These are phyloP conservation scores for Chaetops frenatus DNA, from an alignment of 2,113 vertebrate genomes.

Conservation along the genomic window DNA sequence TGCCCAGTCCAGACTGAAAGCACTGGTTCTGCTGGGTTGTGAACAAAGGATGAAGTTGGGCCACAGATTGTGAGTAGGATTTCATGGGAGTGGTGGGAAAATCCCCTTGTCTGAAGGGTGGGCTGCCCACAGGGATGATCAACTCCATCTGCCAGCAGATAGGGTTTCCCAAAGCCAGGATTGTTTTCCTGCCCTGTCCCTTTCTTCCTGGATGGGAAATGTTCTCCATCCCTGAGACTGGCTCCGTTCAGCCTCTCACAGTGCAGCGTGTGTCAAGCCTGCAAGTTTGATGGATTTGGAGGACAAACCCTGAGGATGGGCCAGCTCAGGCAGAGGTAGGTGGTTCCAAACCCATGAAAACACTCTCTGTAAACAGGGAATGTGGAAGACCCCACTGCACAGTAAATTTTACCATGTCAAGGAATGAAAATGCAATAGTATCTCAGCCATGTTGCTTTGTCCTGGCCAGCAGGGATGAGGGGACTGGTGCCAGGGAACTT, in stretches of 20 bases:
- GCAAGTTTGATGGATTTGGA: not conserved
- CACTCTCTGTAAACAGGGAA: not conserved
- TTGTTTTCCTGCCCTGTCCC: not conserved
- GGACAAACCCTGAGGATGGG: not conserved
- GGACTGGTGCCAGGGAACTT: not conserved
- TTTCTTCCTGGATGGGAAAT: not conserved
- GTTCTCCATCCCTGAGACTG: not conserved
- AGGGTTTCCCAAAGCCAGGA: not conserved
- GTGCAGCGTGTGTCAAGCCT: not conserved
- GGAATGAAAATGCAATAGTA: not conserved
- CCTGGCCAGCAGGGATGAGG: not conserved
- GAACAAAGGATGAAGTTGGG: not conserved
- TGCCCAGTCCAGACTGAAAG: not conserved
- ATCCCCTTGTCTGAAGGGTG: not conserved
- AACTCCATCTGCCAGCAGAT: not conserved
- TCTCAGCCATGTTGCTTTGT: not conserved
- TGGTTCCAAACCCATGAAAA: not conserved
- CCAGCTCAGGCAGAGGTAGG: not conserved
- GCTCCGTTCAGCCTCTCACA: not conserved
- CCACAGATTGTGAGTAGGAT: not conserved
- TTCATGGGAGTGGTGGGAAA: not conserved
- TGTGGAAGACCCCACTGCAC: not conserved
- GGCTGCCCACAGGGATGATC: not conserved
- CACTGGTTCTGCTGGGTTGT: accelerated
- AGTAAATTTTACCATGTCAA: not conserved